A percentile compares a stretch with the other conserved stretches of the same genome.
Conservation (phyloP, 1,140 invertebrate genomes). For the Hypsibius dujardini region DNA sequence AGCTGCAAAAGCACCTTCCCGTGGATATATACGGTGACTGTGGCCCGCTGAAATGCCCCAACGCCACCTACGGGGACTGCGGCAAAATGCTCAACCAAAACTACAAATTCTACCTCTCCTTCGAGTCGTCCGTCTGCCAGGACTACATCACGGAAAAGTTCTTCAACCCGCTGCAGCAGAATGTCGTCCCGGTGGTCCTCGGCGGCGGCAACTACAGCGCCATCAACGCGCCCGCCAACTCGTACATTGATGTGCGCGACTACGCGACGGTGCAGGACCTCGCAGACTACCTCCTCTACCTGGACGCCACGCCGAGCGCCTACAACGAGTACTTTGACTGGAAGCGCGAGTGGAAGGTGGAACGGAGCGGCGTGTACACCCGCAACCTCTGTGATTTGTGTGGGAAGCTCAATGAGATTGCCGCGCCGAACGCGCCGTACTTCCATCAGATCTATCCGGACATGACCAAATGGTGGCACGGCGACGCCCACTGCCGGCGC, state of each 20-base stretch:
- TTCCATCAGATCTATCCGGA: not conserved
- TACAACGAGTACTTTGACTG: conserved; percentile 35
- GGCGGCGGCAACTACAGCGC: conserved; percentile 33
- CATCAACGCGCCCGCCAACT: conserved; percentile 29
- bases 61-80: conserved; percentile 23
- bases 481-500: not conserved
- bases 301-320: conserved; percentile 31
- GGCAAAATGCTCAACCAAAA: conserved; percentile 23
- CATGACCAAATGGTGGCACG: conserved; percentile 2
- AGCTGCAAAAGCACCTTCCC: conserved; percentile 26
- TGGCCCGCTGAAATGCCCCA: conserved; percentile 26
- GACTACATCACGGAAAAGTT: conserved; percentile 38
- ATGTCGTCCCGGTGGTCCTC: conserved; percentile 33
- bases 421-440: not conserved
- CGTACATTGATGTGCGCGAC: conserved; percentile 31
- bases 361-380: conserved; percentile 13
- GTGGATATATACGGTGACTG: conserved; percentile 32
- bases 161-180: conserved; percentile 25
- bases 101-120: conserved; percentile 34
- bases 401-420: not conserved
- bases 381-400: not conserved
- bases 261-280: conserved; percentile 27
- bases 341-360: conserved; percentile 26
- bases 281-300: conserved; percentile 30
- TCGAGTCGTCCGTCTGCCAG: conserved; percentile 35